Evolutionary conservation across 2,797 vertebrate genomes (phyloP).

Genomic region (Acomys russatus): DNA sequence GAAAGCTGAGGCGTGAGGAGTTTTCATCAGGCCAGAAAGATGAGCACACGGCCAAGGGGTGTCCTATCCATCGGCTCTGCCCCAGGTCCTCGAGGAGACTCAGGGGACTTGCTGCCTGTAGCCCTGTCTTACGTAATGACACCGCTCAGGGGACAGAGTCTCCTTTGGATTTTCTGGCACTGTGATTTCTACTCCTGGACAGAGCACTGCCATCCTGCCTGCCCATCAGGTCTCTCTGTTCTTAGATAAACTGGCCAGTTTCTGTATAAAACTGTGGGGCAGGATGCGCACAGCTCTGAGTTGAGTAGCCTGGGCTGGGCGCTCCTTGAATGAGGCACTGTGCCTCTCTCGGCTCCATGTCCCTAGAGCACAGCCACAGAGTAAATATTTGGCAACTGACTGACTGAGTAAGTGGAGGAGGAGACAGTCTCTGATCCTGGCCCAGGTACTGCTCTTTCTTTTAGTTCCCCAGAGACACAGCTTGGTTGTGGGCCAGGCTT

Average conservation of each 20-base stretch:
- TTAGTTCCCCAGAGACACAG: not conserved
- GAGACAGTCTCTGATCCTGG: not conserved
- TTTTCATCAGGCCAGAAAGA: not conserved
- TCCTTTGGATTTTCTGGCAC: not conserved
- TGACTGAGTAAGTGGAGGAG: too few species aligned
- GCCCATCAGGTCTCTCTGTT: not conserved
- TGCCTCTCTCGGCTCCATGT: not conserved
- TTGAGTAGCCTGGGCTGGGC: too few species aligned
- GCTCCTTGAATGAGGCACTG: not conserved
- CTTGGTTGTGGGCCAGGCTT: not conserved
- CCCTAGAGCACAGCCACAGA: not conserved
- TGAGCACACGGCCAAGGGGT: too few species aligned
- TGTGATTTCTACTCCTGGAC: too few species aligned
- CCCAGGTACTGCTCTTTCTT: not conserved
- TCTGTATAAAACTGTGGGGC: not conserved
- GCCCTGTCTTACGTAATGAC: not conserved
- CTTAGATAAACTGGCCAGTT: not conserved
- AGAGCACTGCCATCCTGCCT: not conserved
- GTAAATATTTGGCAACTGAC: not conserved
- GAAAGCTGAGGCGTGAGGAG: not conserved
- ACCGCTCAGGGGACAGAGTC: accelerated
- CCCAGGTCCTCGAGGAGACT: too few species aligned
- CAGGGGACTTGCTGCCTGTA: accelerated
- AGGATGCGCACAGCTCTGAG: accelerated
- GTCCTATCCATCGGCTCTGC: not conserved